Conservation (phyloP, 2,888 invertebrate genomes). For the Phymatocera aterrima region DNA sequence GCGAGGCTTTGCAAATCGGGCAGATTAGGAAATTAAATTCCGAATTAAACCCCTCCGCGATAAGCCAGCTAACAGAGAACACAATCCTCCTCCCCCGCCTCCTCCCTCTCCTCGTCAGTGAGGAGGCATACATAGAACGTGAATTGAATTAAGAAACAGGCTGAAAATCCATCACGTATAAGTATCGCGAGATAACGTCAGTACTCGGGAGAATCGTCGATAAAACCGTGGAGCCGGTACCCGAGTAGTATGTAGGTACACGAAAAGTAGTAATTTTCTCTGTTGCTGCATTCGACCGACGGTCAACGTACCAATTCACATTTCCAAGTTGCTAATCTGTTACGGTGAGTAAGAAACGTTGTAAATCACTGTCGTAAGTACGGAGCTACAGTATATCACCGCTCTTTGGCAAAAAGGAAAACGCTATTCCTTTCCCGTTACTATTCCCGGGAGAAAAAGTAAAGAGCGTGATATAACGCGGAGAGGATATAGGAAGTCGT, state of each 20-base stretch:
- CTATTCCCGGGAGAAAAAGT: background rate
- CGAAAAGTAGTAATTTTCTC: background rate
- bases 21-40: conserved; percentile 11
- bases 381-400: background rate
- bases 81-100: background rate
- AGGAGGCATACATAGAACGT: background rate
- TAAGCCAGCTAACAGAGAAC: conserved; percentile 4
- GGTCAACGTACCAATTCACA: too few relatives aligned
- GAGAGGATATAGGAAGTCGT: conserved; percentile 27
- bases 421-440: background rate
- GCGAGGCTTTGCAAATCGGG: background rate
- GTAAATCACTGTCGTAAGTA: conserved; percentile 5
- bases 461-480: background rate
- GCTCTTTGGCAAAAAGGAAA: background rate
- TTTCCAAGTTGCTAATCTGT: background rate
- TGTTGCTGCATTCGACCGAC: too few relatives aligned
- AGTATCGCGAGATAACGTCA: background rate
- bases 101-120: background rate
- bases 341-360: conserved; percentile 5
- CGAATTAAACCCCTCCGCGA: background rate
- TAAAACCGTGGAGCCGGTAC: background rate
- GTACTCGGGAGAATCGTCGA: background rate
- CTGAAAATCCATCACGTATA: background rate
- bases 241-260: background rate
- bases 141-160: background rate